These are phyloP conservation scores for Syrmaticus mikado DNA, from an alignment of 2,113 vertebrate species.

Conservation along the genomic window DNA sequence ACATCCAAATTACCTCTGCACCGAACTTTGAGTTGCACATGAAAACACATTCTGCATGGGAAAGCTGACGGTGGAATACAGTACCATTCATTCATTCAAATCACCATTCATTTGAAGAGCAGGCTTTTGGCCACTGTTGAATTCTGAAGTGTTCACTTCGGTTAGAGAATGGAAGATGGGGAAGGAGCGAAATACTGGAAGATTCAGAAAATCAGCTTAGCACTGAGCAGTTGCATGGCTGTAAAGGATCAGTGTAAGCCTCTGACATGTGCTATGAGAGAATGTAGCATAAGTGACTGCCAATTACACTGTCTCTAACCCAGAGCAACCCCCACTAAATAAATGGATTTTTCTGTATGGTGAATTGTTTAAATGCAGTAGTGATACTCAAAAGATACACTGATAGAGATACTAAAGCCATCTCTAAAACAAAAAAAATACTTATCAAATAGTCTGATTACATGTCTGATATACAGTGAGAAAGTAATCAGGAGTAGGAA, in stretches of 20 bases:
- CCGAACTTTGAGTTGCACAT: background rate
- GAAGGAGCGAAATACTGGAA: background rate
- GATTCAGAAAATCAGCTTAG: constrained; percentile 43
- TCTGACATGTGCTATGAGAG: background rate
- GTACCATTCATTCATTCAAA: background rate
- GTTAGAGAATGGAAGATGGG: background rate
- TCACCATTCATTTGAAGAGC: background rate
- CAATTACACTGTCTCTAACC: background rate
- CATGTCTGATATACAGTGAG: background rate
- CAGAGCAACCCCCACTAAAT: background rate
- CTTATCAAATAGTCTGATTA: background rate
- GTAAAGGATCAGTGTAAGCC: background rate
- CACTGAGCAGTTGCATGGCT: background rate
- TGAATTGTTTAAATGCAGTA: background rate
- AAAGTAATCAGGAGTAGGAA: background rate
- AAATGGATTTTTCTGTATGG: background rate
- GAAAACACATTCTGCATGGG: background rate
- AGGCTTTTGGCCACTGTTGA: background rate
- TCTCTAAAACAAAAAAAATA: background rate
- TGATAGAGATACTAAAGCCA: background rate
- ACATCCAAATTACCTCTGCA: background rate
- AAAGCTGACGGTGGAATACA: background rate
- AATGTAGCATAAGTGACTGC: background rate
- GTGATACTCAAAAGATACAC: background rate
- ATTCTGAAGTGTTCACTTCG: background rate